These are phyloP conservation scores for Noctua janthina DNA, from an alignment of 2,888 invertebrate genomes.

Conservation along the genomic window DNA sequence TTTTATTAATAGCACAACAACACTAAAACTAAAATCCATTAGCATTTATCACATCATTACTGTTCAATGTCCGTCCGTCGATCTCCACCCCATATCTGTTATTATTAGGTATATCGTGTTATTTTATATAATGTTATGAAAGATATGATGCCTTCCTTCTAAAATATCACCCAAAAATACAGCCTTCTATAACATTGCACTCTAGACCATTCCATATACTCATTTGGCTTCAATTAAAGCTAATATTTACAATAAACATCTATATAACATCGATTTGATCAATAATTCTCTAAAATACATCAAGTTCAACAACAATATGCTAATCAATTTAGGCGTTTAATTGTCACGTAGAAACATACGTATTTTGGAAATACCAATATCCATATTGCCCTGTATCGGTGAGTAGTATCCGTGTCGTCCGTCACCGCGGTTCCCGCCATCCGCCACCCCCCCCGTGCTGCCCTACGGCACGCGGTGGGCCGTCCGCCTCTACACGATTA, in stretches of 20 bases:
- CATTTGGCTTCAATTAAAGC: constrained; percentile 80
- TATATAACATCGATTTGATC: constrained; percentile 90
- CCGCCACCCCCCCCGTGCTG: constrained; percentile 16
- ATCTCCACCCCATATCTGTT: constrained; percentile 60
- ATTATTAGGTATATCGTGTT: constrained; percentile 69
- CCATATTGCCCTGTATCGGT: constrained; percentile 75
- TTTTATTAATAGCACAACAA: constrained; percentile 91
- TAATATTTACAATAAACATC: constrained; percentile 90
- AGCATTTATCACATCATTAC: constrained; percentile 87
- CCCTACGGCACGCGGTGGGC: background rate
- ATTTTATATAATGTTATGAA: constrained; percentile 83
- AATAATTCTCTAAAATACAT: constrained; percentile 90
- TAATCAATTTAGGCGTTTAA: constrained; percentile 86
- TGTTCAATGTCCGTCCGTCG: constrained; percentile 72
- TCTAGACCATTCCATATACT: constrained; percentile 84
- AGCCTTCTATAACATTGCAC: constrained; percentile 86
- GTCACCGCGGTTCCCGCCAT: constrained; percentile 51
- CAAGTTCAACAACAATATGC: constrained; percentile 88
- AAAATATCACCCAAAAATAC: constrained; percentile 90
- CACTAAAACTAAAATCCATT: constrained; percentile 86
- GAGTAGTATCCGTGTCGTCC: constrained; percentile 54
- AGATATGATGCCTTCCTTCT: constrained; percentile 86
- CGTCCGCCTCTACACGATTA: constrained; percentile 45
- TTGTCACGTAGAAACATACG: constrained; percentile 82
- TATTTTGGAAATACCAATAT: constrained; percentile 74